phyloP scores from a whole-genome alignment of 2,113 vertebrate species.

The Fukomys damarensis region DNA sequence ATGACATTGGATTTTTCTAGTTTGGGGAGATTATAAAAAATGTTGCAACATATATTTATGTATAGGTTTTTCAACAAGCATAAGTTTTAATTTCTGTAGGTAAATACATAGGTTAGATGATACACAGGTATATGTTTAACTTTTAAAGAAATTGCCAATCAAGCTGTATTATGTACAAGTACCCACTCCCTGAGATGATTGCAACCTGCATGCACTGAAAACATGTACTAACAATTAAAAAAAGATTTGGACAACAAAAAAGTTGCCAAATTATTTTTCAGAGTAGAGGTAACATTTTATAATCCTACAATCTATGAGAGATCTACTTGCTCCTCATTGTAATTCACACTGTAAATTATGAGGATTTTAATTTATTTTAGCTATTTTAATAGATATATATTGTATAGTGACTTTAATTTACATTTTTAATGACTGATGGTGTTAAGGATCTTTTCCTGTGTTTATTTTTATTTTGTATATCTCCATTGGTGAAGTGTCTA shows the following conservation, averaged over 20 bases:
- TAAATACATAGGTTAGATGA: background rate
- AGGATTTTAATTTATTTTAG: constrained; percentile 24
- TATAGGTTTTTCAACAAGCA: background rate
- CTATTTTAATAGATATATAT: background rate
- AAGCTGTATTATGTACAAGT: background rate
- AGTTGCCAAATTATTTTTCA: background rate
- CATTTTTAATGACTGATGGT: constrained; percentile 28
- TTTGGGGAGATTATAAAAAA: background rate
- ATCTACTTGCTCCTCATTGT: background rate
- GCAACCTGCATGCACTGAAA: background rate
- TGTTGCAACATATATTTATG: background rate
- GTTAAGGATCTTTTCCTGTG: background rate
- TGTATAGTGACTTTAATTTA: background rate
- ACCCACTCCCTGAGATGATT: background rate
- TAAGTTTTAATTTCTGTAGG: constrained; percentile 32
- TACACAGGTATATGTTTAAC: background rate
- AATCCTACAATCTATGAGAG: background rate
- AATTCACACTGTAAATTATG: background rate
- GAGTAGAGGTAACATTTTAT: background rate
- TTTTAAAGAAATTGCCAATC: background rate
- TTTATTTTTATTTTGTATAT: background rate
- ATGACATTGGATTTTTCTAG: background rate
- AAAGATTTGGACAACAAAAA: background rate
- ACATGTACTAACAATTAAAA: background rate
- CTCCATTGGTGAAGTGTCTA: background rate